These are phyloP conservation scores for Phasianus colchicus DNA, from an alignment of 2,113 vertebrate species.

Conservation along the genomic window DNA sequence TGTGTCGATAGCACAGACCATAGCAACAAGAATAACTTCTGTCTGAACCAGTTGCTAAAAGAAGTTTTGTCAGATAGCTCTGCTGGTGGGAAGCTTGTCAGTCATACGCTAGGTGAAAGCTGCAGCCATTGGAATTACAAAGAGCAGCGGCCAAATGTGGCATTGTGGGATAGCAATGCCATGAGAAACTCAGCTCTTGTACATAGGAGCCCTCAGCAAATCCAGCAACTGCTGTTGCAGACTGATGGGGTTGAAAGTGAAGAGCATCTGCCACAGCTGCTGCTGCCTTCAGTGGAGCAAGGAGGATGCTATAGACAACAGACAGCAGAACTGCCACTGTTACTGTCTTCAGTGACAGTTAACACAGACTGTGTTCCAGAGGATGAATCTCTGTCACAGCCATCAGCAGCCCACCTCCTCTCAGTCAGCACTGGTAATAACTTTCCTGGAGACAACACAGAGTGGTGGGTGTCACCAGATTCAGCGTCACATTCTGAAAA, in stretches of 20 bases:
- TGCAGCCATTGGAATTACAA: not conserved
- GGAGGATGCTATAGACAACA: slow-evolving; percentile 31
- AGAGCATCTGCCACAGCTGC: rapidly evolving
- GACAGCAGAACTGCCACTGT: not conserved
- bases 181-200: not conserved
- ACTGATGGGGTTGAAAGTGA: rapidly evolving
- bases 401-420: not conserved
- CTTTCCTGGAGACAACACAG: not conserved
- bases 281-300: not conserved
- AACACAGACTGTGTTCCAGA: rapidly evolving
- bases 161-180: not conserved
- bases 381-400: not conserved
- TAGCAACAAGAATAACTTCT: rapidly evolving
- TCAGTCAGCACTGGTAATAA: rapidly evolving
- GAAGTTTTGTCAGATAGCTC: not conserved
- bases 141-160: not conserved
- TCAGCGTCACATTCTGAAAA: not conserved
- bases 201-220: not conserved
- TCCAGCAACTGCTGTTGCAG: not conserved
- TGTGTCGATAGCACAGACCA: not conserved
- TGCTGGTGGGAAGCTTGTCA: not conserved
- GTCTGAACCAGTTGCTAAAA: not conserved
- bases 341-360: not conserved
- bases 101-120: not conserved
- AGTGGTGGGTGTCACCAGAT: not conserved